A percentile compares a stretch with the other conserved stretches of the same genome.
Conservation (phyloP, 35 echinoderm and acorn worm species). For the Apostichopus californicus region DNA sequence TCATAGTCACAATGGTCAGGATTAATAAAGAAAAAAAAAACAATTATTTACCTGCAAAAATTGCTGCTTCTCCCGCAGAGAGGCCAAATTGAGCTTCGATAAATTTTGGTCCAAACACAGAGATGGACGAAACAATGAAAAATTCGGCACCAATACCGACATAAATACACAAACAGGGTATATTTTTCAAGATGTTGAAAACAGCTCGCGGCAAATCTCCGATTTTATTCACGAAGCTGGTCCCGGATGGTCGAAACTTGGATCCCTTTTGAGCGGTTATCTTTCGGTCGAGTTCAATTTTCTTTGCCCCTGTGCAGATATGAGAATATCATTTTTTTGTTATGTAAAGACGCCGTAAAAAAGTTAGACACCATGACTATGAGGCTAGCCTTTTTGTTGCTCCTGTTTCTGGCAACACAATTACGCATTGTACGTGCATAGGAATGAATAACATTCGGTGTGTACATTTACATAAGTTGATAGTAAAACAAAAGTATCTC, state of each 20-base stretch:
- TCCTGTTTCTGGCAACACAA: no score
- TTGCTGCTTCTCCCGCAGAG: slow-evolving; percentile 58
- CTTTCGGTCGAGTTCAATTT: slow-evolving; percentile 5
- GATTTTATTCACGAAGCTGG: slow-evolving; percentile 37
- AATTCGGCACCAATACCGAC: slow-evolving; percentile 53
- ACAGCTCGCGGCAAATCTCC: slow-evolving; percentile 62
- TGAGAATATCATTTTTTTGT: no score
- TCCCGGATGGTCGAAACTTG: slow-evolving; percentile 37
- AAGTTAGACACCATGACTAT: no score
- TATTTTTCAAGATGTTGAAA: slow-evolving; percentile 63
- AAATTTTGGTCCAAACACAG: slow-evolving; percentile 73
- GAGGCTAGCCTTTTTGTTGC: no score
- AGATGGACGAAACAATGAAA: slow-evolving; percentile 60
- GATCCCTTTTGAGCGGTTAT: slow-evolving; percentile 50
- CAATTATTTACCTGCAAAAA: slow-evolving; percentile 53
- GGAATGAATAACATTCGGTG: no score
- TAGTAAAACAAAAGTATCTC: no score
- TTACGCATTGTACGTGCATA: no score
- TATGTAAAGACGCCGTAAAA: no score
- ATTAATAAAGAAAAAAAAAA: no score
- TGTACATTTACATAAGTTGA: no score
- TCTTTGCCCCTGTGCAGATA: slow-evolving; percentile 40
- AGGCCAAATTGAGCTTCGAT: slow-evolving; percentile 70
- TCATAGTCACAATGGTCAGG: no score
- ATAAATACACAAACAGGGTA: slow-evolving; percentile 57